Conservation (phyloP, 2,888 invertebrate species). For the Blomia tropicalis region DNA sequence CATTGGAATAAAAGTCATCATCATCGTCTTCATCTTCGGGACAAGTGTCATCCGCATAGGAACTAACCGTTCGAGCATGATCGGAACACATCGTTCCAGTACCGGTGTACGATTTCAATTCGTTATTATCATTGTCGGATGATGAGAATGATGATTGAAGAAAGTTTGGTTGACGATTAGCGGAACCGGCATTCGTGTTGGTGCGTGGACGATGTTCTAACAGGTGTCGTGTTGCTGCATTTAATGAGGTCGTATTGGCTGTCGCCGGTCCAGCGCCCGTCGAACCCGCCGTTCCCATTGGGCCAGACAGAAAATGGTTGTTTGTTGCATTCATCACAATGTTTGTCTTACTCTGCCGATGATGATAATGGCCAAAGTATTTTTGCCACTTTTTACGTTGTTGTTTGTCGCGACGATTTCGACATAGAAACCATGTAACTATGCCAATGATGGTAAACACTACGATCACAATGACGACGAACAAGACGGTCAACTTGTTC, state of each 20-base stretch:
- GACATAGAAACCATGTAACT: not conserved
- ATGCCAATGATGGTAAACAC: not conserved
- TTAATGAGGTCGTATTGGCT: not conserved
- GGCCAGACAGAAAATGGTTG: not conserved
- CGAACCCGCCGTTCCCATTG: not conserved
- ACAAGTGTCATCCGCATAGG: not conserved
- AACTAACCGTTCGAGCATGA: constrained; percentile 3
- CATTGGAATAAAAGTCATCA: not conserved
- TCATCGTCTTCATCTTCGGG: not conserved
- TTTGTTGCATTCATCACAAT: constrained; percentile 2
- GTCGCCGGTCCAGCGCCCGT: not conserved
- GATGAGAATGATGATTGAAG: constrained; percentile 2
- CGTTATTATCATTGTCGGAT: not conserved
- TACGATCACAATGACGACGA: not conserved
- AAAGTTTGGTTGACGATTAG: not conserved
- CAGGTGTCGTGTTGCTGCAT: not conserved
- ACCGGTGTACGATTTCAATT: not conserved
- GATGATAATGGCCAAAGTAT: constrained; percentile 24
- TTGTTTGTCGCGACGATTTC: constrained; percentile 6
- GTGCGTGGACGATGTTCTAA: not conserved
- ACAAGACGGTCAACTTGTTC: not conserved
- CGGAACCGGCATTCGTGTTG: not conserved
- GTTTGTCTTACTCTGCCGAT: constrained; percentile 23
- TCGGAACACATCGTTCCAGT: not conserved
- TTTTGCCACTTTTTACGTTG: constrained; percentile 16